Evolutionary conservation across 2,797 vertebrate genomes (phyloP), one percentile per base, ranked within the genome.

Genomic region (Coilia nasus): DNA sequence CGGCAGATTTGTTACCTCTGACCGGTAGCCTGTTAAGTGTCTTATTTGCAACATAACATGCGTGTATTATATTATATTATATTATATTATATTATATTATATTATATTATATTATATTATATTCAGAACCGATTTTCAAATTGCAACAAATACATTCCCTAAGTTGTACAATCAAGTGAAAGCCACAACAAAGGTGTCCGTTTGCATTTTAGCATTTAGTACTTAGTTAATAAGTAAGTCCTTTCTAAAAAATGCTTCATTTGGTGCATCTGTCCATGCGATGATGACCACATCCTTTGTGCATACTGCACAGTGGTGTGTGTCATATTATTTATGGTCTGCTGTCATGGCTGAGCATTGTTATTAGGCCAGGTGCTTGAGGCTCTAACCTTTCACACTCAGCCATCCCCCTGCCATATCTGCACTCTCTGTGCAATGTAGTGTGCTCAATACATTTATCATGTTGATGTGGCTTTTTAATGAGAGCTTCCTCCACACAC

Each of bases 261-360:
- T 19, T 59, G 9, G 5, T 59, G 57, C 57, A 6, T 19, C 57
- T 59, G 17, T 1, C 17, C 57, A 19, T 59, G 14, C 57, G 17
- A 21, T 2, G 57, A 59, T 59, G 57, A 59, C 57, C 57, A 59
- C 57, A 59, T 59, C 57, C 57, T 19, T 19, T 6, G 57, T 59
- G 57, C 57, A 19, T 59, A 19, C 5, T 59, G 57, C 57, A 19
- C 14, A 41, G 35, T 41, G 35, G 35, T 41, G 35, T 54, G 62
- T 88, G 81, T 89, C 83, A 83, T 90, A 93, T 95, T 94, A 96
- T 96, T 95, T 94, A 95, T 96, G 94, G 93, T 89, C 90, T 89
- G 90, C 92, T 95, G 93, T 95, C 95, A 94, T 87, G 92, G 87
- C 92, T 93, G 89, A 90, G 90, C 88, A 91, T 93, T 90, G 92